Evolutionary conservation across 2,113 vertebrate species (phyloP), one percentile per base, ranked within the genome.

Genomic region (Thymallus thymallus): DNA sequence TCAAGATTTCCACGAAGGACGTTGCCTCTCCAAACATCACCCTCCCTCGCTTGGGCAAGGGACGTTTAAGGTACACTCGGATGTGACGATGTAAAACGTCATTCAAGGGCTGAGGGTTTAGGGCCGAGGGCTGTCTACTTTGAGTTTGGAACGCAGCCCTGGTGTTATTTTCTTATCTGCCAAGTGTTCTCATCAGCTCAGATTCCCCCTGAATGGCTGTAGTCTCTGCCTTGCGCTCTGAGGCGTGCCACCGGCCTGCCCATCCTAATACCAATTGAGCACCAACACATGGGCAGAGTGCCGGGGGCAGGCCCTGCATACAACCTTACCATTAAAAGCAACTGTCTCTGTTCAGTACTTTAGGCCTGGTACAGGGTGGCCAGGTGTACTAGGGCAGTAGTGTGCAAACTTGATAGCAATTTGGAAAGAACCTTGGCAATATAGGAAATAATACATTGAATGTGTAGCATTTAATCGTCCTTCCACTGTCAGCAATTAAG

Each of bases 211-310:
- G 41, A 81, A 62, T 55, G 56, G 30, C 30, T 66, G 77, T 70
- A 86, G 73, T 85, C 82, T 82, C 68, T 76, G 78, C 71, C 26
- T 26, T 26, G 2, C 26, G 26, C 22, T 74, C 1, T 1, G 63
- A 65, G 68, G 6, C 48, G 1, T 14, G 29, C 10, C 32, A 65
- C 30, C 22, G 72, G 41, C 14, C 55, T 55, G 24, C 68, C 16
- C 41, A 51, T 30, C 18, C 6, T 20, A 3, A 73, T 66, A 32
- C 60, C 45, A 65, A 48, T 24, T 55, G 16, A 48, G 26, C 4
- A 20, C 35, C 26, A 26, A 26, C 26, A 26, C 6, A 46, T 46
- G 24, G 10, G 23, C 30, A 67, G 14, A 67, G 6, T 6, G 18
- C 64, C 64, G 41, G 3, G 20, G 20, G 30, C 64, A 32, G 24